phyloP scores from a whole-genome alignment of 1,140 invertebrate genomes.

The Lordiphosa collinella region DNA sequence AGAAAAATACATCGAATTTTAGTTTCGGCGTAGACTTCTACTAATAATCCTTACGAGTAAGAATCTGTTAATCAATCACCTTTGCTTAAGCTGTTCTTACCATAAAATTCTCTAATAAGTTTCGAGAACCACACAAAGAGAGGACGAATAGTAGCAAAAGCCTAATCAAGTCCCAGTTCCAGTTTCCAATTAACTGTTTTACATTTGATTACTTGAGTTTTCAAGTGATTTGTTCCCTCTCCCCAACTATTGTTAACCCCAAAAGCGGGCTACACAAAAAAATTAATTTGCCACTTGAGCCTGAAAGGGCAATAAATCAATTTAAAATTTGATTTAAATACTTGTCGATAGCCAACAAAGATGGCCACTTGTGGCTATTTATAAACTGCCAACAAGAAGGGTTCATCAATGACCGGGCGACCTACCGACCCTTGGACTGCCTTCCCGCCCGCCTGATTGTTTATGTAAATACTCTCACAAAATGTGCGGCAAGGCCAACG shows the following conservation, averaged over 20 bases:
- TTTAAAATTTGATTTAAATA: slow-evolving; percentile 15
- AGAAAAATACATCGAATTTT: too few species aligned
- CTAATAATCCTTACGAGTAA: too few species aligned
- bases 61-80: too few species aligned
- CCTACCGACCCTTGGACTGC: slow-evolving; percentile 21
- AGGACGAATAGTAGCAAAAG: too few species aligned
- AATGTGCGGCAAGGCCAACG: slow-evolving; percentile 1
- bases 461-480: slow-evolving; percentile 37
- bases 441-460: slow-evolving; percentile 10
- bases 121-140: too few species aligned
- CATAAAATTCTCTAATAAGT: too few species aligned
- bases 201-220: background rate
- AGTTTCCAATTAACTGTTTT: too few species aligned
- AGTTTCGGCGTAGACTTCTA: too few species aligned
- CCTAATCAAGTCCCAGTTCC: too few species aligned
- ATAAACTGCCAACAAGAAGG: slow-evolving; percentile 21
- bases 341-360: too few species aligned
- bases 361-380: slow-evolving; percentile 52
- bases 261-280: too few species aligned
- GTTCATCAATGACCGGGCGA: slow-evolving; percentile 12
- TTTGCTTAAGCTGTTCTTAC: too few species aligned
- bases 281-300: background rate
- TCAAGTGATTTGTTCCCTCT: background rate
- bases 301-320: slow-evolving; percentile 13
- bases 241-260: background rate